These are phyloP conservation scores for Drosophila ironensis DNA, from an alignment of 1,140 invertebrate species.

Conservation along the genomic window DNA sequence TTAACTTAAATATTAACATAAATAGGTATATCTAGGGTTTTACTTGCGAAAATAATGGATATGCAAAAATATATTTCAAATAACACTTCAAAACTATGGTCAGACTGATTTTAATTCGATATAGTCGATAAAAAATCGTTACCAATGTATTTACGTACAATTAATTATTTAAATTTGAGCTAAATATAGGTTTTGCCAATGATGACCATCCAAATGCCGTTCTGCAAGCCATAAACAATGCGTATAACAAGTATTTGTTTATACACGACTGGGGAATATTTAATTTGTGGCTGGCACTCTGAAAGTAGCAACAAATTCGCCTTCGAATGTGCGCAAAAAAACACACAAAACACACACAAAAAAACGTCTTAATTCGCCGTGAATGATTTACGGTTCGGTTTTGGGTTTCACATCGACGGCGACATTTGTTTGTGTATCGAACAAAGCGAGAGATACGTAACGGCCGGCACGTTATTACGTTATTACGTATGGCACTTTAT, in stretches of 20 bases:
- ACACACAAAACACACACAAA: constrained; percentile 21
- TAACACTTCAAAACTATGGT: too few species aligned
- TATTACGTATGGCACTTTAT: constrained; percentile 47
- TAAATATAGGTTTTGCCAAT: too few species aligned
- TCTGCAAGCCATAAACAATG: constrained; percentile 17
- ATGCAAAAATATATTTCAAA: not conserved
- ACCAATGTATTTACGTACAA: too few species aligned
- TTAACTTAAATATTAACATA: too few species aligned
- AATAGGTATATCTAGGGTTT: too few species aligned
- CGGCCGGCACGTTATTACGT: constrained; percentile 13
- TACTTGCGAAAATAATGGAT: not conserved
- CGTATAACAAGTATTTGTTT: constrained; percentile 34
- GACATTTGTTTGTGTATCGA: constrained; percentile 48
- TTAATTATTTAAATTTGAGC: too few species aligned
- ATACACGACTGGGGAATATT: not conserved
- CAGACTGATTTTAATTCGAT: too few species aligned
- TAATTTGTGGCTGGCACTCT: constrained; percentile 15
- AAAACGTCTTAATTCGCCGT: constrained; percentile 69
- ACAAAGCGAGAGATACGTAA: constrained; percentile 20
- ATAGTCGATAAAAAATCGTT: too few species aligned
- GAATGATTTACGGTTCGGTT: constrained; percentile 72
- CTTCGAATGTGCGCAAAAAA: constrained; percentile 13
- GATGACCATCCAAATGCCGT: not conserved
- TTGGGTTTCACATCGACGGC: constrained; percentile 60
- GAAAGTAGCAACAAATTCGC: constrained; percentile 25